Percentiles rank a stretch among this genome's conserved stretches.
These are phyloP conservation scores for Coluber constrictor DNA, from an alignment of 2,797 vertebrate species.

Conservation along the genomic window DNA sequence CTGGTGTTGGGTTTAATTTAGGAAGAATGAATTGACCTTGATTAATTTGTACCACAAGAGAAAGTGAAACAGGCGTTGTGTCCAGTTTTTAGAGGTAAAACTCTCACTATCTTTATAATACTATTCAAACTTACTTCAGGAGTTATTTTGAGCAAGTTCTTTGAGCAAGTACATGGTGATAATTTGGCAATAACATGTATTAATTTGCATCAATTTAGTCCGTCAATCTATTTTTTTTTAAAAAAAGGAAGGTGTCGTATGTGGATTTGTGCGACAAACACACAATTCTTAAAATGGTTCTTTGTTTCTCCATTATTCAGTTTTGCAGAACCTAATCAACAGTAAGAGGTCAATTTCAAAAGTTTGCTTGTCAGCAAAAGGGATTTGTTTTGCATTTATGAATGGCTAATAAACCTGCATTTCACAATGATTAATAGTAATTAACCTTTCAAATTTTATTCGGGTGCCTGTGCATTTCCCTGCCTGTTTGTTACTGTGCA, in stretches of 20 bases:
- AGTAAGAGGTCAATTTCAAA: conserved; percentile 52
- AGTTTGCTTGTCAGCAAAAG: conserved; percentile 63
- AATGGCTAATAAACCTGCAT: conserved; percentile 63
- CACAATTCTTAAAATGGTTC: conserved; percentile 17
- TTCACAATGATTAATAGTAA: conserved; percentile 65
- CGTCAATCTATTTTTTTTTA: not conserved
- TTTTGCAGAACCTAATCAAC: conserved; percentile 37
- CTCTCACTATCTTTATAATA: not conserved
- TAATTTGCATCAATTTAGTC: not conserved
- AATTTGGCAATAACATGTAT: not conserved
- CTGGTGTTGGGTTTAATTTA: not conserved
- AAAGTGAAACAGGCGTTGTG: not conserved
- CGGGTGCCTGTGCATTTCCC: conserved; percentile 47
- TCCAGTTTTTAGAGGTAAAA: not conserved
- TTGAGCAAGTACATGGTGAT: not conserved
- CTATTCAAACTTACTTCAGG: not conserved
- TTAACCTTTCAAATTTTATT: conserved; percentile 65
- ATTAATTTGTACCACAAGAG: not conserved
- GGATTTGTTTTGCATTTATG: conserved; percentile 67
- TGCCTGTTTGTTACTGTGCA: conserved; percentile 34
- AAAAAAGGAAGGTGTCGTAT: not conserved
- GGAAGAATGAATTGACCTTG: not conserved
- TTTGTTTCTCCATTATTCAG: conserved; percentile 19
- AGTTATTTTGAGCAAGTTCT: not conserved
- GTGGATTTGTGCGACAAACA: not conserved